A percentile compares a stretch with the other conserved stretches of the same genome.
phyloP scores from a whole-genome alignment of 2,888 invertebrate species.

The Micropterix aruncella region DNA sequence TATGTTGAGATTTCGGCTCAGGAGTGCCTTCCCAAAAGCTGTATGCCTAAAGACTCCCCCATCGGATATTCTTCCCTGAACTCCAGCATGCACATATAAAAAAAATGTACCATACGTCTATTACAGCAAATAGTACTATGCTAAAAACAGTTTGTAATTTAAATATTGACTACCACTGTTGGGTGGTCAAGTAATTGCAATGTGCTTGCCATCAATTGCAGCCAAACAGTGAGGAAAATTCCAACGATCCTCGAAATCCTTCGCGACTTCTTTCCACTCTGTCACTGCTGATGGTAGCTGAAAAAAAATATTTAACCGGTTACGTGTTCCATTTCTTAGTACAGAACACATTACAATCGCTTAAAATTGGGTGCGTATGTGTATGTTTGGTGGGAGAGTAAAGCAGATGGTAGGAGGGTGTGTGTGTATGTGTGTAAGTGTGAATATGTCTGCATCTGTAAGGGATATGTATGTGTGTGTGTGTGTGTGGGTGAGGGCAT shows the following conservation, averaged over 20 bases:
- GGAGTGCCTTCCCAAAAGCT: neutral
- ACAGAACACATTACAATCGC: neutral
- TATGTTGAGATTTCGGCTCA: neutral
- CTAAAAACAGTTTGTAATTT: conserved; percentile 11
- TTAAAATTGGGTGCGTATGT: too few species aligned
- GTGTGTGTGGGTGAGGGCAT: too few species aligned
- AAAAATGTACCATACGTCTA: conserved; percentile 10
- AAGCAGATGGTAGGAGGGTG: too few species aligned
- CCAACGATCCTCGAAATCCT: conserved; percentile 10
- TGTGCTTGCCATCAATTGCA: conserved; percentile 12
- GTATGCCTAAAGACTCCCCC: conserved; percentile 6
- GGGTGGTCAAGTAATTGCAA: conserved; percentile 9
- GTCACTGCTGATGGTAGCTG: conserved; percentile 2
- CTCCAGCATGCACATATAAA: conserved; percentile 9
- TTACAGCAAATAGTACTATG: conserved; percentile 10
- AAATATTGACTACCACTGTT: conserved; percentile 9
- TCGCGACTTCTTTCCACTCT: conserved; percentile 11
- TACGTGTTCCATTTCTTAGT: too few species aligned
- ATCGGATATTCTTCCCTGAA: conserved; percentile 10
- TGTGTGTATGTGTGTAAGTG: too few species aligned
- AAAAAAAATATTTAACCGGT: too few species aligned
- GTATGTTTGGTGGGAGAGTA: too few species aligned
- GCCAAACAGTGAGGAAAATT: conserved; percentile 10
- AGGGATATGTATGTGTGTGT: neutral
- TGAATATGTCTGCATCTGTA: too few species aligned